These are phyloP conservation scores for Danio choprae DNA, from an alignment of 2,797 vertebrate genomes.

Conservation along the genomic window DNA sequence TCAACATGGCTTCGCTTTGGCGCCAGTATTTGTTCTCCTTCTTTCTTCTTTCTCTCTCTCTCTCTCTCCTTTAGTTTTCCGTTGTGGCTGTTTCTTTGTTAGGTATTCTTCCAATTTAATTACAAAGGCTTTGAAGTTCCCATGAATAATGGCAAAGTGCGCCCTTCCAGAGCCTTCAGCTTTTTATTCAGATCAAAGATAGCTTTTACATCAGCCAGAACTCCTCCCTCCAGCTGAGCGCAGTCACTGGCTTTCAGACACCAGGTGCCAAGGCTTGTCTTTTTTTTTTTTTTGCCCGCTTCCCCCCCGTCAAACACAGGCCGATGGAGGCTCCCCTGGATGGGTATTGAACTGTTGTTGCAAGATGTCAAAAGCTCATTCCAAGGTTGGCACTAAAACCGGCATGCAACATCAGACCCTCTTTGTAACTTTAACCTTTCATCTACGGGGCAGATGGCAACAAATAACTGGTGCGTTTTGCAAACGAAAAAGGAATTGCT, in stretches of 20 bases:
- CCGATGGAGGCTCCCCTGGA: constrained; percentile 52
- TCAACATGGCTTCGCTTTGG: constrained; percentile 43
- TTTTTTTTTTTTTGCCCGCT: constrained; percentile 43
- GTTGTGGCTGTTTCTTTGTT: constrained; percentile 66
- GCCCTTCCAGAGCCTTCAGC: constrained; percentile 66
- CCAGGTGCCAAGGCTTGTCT: constrained; percentile 60
- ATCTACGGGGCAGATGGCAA: constrained; percentile 43
- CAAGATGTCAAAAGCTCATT: constrained; percentile 60
- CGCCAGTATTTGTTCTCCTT: constrained; percentile 50
- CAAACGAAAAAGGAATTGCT: constrained; percentile 13
- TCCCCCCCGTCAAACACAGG: constrained; percentile 52
- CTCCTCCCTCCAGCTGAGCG: constrained; percentile 60
- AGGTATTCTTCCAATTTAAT: constrained; percentile 67
- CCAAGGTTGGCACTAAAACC: constrained; percentile 55
- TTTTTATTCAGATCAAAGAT: constrained; percentile 72
- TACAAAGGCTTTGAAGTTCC: constrained; percentile 67
- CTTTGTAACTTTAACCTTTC: constrained; percentile 49
- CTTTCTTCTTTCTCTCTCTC: constrained; percentile 10
- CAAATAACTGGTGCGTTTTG: constrained; percentile 39
- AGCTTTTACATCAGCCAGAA: constrained; percentile 62
- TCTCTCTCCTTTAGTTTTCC: constrained; percentile 52
- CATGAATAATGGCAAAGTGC: constrained; percentile 64
- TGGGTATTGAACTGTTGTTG: constrained; percentile 66
- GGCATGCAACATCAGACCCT: constrained; percentile 49
- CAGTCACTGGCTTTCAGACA: constrained; percentile 62